phyloP scores from a whole-genome alignment of 1,140 invertebrate genomes.

The Eumeta japonica region DNA sequence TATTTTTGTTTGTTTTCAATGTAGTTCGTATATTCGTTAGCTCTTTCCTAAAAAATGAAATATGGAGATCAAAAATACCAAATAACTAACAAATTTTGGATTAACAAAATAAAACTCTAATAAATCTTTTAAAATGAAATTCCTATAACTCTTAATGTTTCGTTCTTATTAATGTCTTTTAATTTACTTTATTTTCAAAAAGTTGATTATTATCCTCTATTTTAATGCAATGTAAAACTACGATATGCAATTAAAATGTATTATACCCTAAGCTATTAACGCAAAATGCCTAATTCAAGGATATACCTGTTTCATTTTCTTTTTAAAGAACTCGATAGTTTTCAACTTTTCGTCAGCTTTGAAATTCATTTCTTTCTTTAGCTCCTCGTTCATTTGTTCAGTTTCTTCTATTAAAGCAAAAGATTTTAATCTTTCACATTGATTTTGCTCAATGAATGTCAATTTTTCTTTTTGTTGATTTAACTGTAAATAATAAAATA shows the following conservation, averaged over 20 bases:
- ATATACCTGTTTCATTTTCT: slow-evolving; percentile 23
- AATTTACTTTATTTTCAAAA: too few relatives aligned
- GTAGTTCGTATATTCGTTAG: slow-evolving; percentile 27
- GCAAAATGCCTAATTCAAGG: too few relatives aligned
- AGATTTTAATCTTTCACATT: slow-evolving; percentile 19
- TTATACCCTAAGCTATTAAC: too few relatives aligned
- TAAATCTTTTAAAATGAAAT: too few relatives aligned
- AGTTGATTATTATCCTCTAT: too few relatives aligned
- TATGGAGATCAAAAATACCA: too few relatives aligned
- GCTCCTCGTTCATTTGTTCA: slow-evolving; percentile 15
- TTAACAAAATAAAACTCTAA: too few relatives aligned
- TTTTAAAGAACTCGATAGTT: slow-evolving; percentile 19
- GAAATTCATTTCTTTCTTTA: slow-evolving; percentile 20
- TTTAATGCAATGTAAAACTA: too few relatives aligned
- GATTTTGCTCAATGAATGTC: slow-evolving; percentile 22
- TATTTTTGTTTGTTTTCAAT: slow-evolving; percentile 20
- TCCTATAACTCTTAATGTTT: too few relatives aligned
- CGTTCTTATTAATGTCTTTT: too few relatives aligned
- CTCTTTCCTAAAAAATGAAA: slow-evolving; percentile 25
- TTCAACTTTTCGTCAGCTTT: slow-evolving; percentile 14
- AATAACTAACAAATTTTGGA: too few relatives aligned
- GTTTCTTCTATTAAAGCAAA: slow-evolving; percentile 7
- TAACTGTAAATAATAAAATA: slow-evolving; percentile 19
- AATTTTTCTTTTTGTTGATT: slow-evolving; percentile 27
- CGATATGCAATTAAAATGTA: too few relatives aligned